phyloP scores from a whole-genome alignment of 1,140 invertebrate species.

The Trichonephila inaurata region DNA sequence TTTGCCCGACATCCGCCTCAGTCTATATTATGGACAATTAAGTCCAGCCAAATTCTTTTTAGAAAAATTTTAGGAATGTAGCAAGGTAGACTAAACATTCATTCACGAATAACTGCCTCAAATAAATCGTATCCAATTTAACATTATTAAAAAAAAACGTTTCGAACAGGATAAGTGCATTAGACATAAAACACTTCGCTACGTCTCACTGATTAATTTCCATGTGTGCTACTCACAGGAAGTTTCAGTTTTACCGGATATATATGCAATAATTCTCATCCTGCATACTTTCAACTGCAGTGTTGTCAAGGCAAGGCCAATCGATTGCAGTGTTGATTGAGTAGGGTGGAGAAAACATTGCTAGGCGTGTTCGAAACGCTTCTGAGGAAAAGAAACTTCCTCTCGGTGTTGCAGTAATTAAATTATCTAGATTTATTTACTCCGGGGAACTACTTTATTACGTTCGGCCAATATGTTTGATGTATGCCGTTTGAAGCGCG shows the following conservation, averaged over 20 bases:
- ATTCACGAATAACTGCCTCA: too few species aligned
- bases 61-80: too few species aligned
- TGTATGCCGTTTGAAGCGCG: constrained; percentile 47
- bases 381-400: constrained; percentile 46
- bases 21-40: too few species aligned
- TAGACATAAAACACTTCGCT: too few species aligned
- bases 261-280: neutral
- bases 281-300: neutral
- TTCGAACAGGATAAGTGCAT: too few species aligned
- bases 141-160: too few species aligned
- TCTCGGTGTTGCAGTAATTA: constrained; percentile 47
- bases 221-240: neutral
- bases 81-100: too few species aligned
- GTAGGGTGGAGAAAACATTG: neutral
- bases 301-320: neutral
- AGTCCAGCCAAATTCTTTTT: too few species aligned
- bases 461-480: constrained; percentile 20
- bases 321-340: neutral
- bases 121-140: too few species aligned
- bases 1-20: too few species aligned
- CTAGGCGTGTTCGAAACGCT: neutral
- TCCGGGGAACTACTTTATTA: constrained; percentile 44
- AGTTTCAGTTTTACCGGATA: neutral
- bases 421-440: constrained; percentile 60
- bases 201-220: too few species aligned